phyloP scores from a whole-genome alignment of 2,888 invertebrate species.

The Pristionchus fissidentatus region DNA sequence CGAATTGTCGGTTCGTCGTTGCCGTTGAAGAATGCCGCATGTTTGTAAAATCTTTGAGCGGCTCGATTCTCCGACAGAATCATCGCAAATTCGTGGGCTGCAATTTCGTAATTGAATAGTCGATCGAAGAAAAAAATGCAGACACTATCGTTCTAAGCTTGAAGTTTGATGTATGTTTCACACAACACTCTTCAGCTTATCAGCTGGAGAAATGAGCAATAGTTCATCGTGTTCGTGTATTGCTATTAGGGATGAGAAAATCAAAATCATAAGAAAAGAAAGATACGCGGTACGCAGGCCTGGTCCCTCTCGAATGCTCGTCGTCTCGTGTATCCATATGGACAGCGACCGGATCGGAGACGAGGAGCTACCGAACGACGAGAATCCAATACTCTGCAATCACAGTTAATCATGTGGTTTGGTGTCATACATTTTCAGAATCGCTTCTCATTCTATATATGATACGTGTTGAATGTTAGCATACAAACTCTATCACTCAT shows the following conservation, averaged over 20 bases:
- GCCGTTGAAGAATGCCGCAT: constrained; percentile 73
- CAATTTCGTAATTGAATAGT: constrained; percentile 36
- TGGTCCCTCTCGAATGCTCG: constrained; percentile 28
- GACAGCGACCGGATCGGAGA: constrained; percentile 7
- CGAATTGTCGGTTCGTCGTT: constrained; percentile 67
- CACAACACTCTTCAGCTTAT: too few species aligned
- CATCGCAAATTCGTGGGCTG: constrained; percentile 48
- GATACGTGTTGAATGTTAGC: background rate
- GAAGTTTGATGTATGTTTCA: too few species aligned
- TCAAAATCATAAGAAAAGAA: background rate
- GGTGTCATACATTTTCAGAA: background rate
- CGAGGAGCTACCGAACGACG: background rate
- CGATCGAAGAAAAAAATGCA: background rate
- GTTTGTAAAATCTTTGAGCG: constrained; percentile 56
- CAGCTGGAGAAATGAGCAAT: too few species aligned
- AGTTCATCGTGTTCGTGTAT: background rate
- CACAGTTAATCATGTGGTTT: background rate
- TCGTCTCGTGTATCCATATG: constrained; percentile 21
- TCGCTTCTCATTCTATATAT: background rate
- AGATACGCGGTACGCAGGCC: constrained; percentile 24
- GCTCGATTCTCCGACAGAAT: constrained; percentile 55
- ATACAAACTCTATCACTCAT: background rate
- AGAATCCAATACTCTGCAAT: constrained; percentile 27
- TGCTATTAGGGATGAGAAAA: too few species aligned
- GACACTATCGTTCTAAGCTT: background rate